Conservation (phyloP, 2,888 invertebrate species). For the Stramonita haemastoma region DNA sequence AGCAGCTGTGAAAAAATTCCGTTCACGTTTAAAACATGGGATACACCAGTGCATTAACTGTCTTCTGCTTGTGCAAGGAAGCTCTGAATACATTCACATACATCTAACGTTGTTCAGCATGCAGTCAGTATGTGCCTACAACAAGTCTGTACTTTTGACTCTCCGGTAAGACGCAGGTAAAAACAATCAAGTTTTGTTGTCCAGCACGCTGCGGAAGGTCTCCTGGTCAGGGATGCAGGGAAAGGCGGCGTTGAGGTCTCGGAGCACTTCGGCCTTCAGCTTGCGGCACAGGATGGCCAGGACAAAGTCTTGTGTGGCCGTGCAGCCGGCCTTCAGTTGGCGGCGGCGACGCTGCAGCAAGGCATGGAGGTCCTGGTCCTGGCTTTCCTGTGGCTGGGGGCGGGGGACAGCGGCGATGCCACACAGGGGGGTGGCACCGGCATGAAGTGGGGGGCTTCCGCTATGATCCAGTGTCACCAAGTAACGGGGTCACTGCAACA, state of each 20-base stretch:
- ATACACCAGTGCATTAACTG: neutral
- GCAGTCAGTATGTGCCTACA: neutral
- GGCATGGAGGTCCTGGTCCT: slow-evolving; percentile 1
- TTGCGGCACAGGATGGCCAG: neutral
- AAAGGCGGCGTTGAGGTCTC: slow-evolving; percentile 35
- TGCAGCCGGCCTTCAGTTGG: neutral
- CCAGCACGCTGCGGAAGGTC: slow-evolving; percentile 41
- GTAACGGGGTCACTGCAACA: slow-evolving; percentile 6
- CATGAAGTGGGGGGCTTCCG: neutral
- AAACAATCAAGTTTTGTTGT: slow-evolving; percentile 37
- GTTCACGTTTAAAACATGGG: neutral
- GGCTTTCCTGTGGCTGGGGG: neutral
- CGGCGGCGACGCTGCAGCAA: neutral
- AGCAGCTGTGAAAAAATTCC: neutral
- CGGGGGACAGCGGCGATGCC: slow-evolving; percentile 4
- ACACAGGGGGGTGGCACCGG: slow-evolving; percentile 1
- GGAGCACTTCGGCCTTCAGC: neutral
- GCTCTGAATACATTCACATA: neutral
- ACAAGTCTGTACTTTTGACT: neutral
- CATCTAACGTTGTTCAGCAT: neutral
- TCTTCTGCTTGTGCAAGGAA: neutral
- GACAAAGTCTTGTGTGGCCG: slow-evolving; percentile 18
- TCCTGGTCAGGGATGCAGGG: slow-evolving; percentile 40
- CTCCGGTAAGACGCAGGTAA: neutral
- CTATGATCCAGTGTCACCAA: slow-evolving; percentile 37